Evolutionary conservation across 2,888 invertebrate species (phyloP).

Genomic region (Tipula lateralis): DNA sequence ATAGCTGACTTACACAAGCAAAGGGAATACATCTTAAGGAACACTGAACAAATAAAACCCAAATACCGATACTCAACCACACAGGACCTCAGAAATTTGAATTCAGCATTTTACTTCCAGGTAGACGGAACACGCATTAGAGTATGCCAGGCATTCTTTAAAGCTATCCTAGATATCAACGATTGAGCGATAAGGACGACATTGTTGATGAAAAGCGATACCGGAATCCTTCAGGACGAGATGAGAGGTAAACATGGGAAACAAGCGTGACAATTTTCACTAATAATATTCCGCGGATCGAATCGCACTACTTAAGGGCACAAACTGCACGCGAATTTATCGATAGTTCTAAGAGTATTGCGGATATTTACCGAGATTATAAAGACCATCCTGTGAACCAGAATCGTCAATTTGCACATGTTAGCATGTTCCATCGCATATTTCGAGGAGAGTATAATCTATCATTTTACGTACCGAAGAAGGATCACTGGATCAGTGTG

Average conservation of each 20-base stretch:
- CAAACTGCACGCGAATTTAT: slow-evolving; percentile 34
- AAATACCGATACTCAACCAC: neutral
- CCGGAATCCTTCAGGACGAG: slow-evolving; percentile 34
- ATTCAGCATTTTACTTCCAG: slow-evolving; percentile 35
- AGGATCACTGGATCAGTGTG: neutral
- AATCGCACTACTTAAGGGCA: slow-evolving; percentile 38
- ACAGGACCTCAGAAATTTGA: slow-evolving; percentile 33
- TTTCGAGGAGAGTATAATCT: neutral
- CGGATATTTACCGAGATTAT: neutral
- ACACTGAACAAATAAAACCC: neutral
- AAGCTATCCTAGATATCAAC: slow-evolving; percentile 34
- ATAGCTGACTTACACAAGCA: neutral
- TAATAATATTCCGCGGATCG: slow-evolving; percentile 38
- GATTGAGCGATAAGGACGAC: slow-evolving; percentile 32
- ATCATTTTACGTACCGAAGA: neutral
- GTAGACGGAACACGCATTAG: slow-evolving; percentile 32
- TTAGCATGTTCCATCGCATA: neutral
- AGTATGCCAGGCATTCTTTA: slow-evolving; percentile 35
- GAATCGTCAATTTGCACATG: neutral
- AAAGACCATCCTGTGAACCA: neutral
- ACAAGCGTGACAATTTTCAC: slow-evolving; percentile 36
- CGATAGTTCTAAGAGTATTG: neutral
- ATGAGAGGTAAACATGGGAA: slow-evolving; percentile 36
- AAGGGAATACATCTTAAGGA: neutral
- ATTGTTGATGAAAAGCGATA: neutral